Conservation (phyloP, 2,113 vertebrate species). For the Xenopus tropicalis region DNA sequence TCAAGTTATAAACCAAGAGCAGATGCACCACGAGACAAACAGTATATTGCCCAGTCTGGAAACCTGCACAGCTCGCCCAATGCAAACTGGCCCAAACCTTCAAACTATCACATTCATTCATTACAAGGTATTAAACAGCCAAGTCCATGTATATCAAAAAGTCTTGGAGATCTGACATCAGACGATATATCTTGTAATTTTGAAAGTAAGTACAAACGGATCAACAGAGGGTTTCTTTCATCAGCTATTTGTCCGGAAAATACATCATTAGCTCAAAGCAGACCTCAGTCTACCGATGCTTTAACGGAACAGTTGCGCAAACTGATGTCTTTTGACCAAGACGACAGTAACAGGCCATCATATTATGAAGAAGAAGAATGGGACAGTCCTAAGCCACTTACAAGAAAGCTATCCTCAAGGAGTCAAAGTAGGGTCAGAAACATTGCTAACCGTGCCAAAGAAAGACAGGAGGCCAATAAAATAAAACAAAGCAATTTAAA, state of each 20-base stretch:
- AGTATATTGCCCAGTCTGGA: slow-evolving; percentile 1
- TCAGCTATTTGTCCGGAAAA: slow-evolving; percentile 69
- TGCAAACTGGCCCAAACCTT: background rate
- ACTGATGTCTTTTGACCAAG: slow-evolving; percentile 81
- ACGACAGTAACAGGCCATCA: slow-evolving; percentile 56
- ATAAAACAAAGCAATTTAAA: slow-evolving; percentile 49
- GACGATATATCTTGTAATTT: slow-evolving; percentile 96
- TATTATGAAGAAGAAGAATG: slow-evolving; percentile 54
- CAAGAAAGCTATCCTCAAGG: slow-evolving; percentile 85
- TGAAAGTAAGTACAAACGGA: slow-evolving; percentile 93
- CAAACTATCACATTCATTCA: slow-evolving; percentile 35
- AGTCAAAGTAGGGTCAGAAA: slow-evolving; percentile 95
- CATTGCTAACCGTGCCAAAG: slow-evolving; percentile 88
- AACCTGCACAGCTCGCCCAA: background rate
- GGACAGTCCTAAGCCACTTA: slow-evolving; percentile 71
- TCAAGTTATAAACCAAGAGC: slow-evolving; percentile 36
- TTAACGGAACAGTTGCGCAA: slow-evolving; percentile 85
- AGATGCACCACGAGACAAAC: slow-evolving; percentile 41
- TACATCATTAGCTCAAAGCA: slow-evolving; percentile 45
- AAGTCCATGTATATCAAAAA: slow-evolving; percentile 90
- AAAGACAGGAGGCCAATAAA: slow-evolving; percentile 83
- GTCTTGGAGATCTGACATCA: slow-evolving; percentile 91
- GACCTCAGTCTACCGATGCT: slow-evolving; percentile 69
- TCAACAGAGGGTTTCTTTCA: slow-evolving; percentile 86
- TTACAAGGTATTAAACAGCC: slow-evolving; percentile 50